A percentile compares a stretch with the other conserved stretches of the same genome.
phyloP scores from a whole-genome alignment of 2,888 invertebrate genomes.

The Pseudococcus viburni region DNA sequence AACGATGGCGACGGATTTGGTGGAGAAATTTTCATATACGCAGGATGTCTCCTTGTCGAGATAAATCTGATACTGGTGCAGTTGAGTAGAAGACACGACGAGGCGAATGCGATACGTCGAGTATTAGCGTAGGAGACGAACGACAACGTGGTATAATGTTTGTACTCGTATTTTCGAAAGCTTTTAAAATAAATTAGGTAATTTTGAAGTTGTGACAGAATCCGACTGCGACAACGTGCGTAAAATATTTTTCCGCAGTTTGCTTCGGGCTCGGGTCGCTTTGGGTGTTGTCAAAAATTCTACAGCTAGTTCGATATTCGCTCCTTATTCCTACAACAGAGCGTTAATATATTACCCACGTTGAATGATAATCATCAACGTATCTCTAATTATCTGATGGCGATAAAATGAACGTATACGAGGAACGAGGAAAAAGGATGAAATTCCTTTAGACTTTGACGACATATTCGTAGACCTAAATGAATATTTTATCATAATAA shows the following conservation, averaged over 20 bases:
- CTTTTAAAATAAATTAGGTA: constrained; percentile 21
- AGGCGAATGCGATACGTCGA: not conserved
- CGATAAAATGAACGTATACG: not conserved
- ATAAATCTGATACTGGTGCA: too few species aligned
- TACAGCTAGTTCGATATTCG: not conserved
- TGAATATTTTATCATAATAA: constrained; percentile 3
- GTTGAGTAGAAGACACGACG: not conserved
- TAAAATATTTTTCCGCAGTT: constrained; percentile 31
- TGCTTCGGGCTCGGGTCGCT: not conserved
- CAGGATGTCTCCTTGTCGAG: too few species aligned
- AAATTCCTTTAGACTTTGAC: constrained; percentile 22
- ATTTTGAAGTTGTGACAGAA: constrained; percentile 12
- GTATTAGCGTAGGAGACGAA: not conserved
- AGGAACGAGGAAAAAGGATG: not conserved
- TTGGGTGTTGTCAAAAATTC: not conserved
- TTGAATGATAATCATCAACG: constrained; percentile 18
- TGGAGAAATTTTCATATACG: not conserved
- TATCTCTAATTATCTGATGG: not conserved
- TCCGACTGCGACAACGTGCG: not conserved
- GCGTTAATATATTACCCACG: constrained; percentile 12
- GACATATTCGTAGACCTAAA: not conserved
- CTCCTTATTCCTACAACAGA: not conserved
- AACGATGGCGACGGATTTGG: not conserved
- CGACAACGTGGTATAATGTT: too few species aligned
- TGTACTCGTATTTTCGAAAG: not conserved